phyloP scores from a whole-genome alignment of 2,797 vertebrate genomes.

The Iguana delicatissima region DNA sequence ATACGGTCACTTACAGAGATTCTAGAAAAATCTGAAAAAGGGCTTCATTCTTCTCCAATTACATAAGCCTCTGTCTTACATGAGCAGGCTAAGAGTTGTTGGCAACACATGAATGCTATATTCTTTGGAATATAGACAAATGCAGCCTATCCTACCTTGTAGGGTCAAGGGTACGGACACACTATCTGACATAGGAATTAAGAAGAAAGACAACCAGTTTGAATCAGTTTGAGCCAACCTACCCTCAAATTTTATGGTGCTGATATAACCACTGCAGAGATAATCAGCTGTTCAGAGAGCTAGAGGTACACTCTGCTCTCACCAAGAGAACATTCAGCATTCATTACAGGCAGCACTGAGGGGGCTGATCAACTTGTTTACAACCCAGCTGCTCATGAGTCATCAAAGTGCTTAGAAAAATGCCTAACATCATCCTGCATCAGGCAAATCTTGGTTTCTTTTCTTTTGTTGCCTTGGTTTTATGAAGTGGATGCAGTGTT shows the following conservation, averaged over 20 bases:
- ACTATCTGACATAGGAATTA: background rate
- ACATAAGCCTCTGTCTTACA: background rate
- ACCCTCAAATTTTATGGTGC: constrained; percentile 25
- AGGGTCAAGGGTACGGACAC: background rate
- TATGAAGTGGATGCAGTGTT: constrained; percentile 28
- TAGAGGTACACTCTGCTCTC: background rate
- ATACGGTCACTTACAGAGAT: too few species aligned
- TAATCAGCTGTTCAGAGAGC: background rate
- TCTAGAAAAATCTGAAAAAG: too few species aligned
- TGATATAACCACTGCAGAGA: constrained; percentile 12
- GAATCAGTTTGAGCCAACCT: constrained; percentile 12
- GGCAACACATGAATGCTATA: background rate
- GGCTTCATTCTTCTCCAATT: too few species aligned
- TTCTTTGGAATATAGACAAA: background rate
- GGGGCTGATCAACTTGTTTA: constrained; percentile 17
- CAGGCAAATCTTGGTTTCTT: constrained; percentile 13
- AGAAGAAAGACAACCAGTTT: background rate
- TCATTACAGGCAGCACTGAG: constrained; percentile 10
- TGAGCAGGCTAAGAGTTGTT: background rate
- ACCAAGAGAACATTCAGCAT: constrained; percentile 32
- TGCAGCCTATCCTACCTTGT: background rate
- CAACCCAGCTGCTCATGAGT: constrained; percentile 23
- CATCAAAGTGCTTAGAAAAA: background rate
- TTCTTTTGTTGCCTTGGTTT: constrained; percentile 32
- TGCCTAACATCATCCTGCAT: background rate